These are phyloP conservation scores for Syngnathus typhle DNA, from an alignment of 2,113 vertebrate genomes.

Conservation along the genomic window DNA sequence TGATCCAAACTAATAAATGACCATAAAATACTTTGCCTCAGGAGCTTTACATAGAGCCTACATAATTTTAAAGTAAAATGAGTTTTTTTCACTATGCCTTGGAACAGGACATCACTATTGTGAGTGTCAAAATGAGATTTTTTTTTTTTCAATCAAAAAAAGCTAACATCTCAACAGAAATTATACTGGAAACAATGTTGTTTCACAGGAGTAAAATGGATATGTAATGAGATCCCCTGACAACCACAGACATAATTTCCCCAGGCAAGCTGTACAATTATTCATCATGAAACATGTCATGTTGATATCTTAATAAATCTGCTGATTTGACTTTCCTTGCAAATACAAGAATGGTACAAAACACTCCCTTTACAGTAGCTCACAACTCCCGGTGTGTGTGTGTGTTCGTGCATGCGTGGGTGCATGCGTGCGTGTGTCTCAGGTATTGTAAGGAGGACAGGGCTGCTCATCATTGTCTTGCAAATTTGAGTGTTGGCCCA, in stretches of 20 bases:
- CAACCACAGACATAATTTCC: constrained; percentile 15
- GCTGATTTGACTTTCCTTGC: constrained; percentile 22
- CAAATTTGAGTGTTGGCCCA: constrained; percentile 24
- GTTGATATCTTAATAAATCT: constrained; percentile 32
- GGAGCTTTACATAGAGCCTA: neutral
- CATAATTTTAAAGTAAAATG: neutral
- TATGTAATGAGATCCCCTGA: constrained; percentile 21
- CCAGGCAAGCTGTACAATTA: constrained; percentile 2
- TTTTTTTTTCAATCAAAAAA: constrained; percentile 7
- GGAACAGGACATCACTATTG: neutral
- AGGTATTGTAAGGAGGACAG: neutral
- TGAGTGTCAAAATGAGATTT: neutral
- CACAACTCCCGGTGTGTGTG: neutral
- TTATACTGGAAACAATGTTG: constrained; percentile 3
- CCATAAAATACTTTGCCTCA: neutral
- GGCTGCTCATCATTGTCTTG: constrained; percentile 32
- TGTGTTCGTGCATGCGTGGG: neutral
- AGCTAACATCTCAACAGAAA: constrained; percentile 6
- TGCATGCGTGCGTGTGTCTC: too few relatives aligned
- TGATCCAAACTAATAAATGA: neutral
- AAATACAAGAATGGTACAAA: constrained; percentile 19
- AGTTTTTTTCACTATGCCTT: neutral
- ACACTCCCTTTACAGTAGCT: constrained; percentile 1
- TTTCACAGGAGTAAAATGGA: constrained; percentile 17
- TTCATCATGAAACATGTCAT: constrained; percentile 15